Evolutionary conservation across 2,888 invertebrate species (phyloP), one percentile per base, ranked within the genome.

Genomic region (Lymantria dispar): DNA sequence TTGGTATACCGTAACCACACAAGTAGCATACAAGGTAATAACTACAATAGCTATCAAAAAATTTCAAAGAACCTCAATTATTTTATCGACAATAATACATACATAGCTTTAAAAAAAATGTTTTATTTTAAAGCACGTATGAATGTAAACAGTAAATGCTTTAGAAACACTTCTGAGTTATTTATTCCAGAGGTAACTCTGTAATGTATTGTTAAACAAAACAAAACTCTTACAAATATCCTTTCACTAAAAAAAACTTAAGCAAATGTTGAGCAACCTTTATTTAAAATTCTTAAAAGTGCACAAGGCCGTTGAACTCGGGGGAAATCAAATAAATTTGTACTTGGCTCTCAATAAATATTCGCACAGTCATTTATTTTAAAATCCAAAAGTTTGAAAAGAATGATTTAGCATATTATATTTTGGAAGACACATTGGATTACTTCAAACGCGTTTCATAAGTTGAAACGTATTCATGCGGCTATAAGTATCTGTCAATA

Each of bases 241-340:
- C 50, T 62, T 58, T 54, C 47, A 46, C 38, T 30, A 10, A 31
- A 41, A 48, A 41, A 42, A 45, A 48, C 22, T 31, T 40, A 43
- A 47, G 15, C 43, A 58, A 65, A 62, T 47, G 57, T 52, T 60
- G 45, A 29, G 47, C 14, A 54, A 55, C 22, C 46, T 45, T 41
- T 40, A 40, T 52, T 50, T 40, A 11, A 30, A 53, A 54, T 60
- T 56, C 47, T 53, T 29, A 9, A 56, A 52, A 54, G 42, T 47
- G 10, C 47, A 43, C 46, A 50, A 54, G 53, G 48, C 56, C 33
- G n/a, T 10, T 48, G 58, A 58, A 50, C 67, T 43, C 11, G 36
- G 64, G 59, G 66, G 54, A 45, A 64, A 58, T 31, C 22, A 36
- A 51, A 45, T 15, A 43, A 9, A 12, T 14, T 9, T 14, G 40